phyloP scores from a whole-genome alignment of 2,113 vertebrate species.

The Melospiza melodia region DNA sequence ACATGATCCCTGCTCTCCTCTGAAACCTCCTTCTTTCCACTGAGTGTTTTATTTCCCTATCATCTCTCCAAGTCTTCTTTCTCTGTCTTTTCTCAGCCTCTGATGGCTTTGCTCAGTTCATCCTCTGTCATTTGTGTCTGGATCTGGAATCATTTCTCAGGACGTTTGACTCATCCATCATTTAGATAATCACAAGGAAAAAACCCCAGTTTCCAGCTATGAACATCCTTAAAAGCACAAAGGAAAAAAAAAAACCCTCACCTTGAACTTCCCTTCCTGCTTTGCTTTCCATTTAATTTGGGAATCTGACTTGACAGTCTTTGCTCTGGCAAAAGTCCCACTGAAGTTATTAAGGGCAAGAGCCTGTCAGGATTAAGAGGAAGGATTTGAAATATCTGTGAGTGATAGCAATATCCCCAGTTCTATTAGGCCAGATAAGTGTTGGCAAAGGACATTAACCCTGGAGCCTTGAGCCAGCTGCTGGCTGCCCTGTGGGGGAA shows the following conservation, averaged over 20 bases:
- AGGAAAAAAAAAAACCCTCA: background rate
- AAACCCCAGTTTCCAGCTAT: background rate
- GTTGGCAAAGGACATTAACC: slow-evolving; percentile 22
- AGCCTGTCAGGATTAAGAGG: slow-evolving; percentile 65
- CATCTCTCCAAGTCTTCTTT: background rate
- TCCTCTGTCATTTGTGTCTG: slow-evolving; percentile 50
- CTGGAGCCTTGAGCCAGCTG: slow-evolving; percentile 23
- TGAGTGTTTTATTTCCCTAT: background rate
- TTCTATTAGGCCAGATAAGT: slow-evolving; percentile 45
- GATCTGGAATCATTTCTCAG: slow-evolving; percentile 33
- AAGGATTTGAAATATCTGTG: slow-evolving; percentile 59
- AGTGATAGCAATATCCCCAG: slow-evolving; percentile 43
- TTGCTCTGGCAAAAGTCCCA: slow-evolving; percentile 63
- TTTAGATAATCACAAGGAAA: slow-evolving; percentile 38
- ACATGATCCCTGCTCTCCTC: background rate
- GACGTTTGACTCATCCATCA: slow-evolving; percentile 40
- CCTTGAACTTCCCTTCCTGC: slow-evolving; percentile 62
- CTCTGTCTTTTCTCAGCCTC: slow-evolving; percentile 4
- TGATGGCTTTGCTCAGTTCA: slow-evolving; percentile 12
- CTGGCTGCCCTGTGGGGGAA: background rate
- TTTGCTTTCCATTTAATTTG: slow-evolving; percentile 30
- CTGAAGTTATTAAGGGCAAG: slow-evolving; percentile 67
- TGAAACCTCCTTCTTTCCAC: background rate
- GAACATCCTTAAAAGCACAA: slow-evolving; percentile 37
- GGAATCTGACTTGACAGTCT: slow-evolving; percentile 57